Percentiles rank a stretch among this genome's conserved stretches.
Evolutionary conservation across 1,140 invertebrate species (phyloP).

Genomic region (Homarus americanus): DNA sequence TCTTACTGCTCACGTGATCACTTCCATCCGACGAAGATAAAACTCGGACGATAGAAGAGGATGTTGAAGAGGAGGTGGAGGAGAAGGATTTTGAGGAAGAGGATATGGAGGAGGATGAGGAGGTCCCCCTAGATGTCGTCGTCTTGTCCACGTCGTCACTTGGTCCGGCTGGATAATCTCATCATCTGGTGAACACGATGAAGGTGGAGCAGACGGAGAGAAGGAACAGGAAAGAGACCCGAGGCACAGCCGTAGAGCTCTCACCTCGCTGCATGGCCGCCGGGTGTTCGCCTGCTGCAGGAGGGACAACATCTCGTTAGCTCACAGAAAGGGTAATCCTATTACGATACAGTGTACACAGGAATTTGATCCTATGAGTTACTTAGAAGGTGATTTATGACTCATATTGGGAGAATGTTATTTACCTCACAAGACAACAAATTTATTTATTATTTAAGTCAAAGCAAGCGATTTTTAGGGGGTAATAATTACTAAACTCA

Average conservation of each 20-base stretch:
- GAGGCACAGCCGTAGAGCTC: conserved; percentile 47
- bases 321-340: neutral
- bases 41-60: too few species aligned
- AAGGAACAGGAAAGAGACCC: conserved; percentile 49
- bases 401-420: too few species aligned
- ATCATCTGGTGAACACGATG: conserved; percentile 62
- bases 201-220: conserved; percentile 35
- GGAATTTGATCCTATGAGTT: too few species aligned
- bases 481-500: too few species aligned
- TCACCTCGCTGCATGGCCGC: conserved; percentile 59
- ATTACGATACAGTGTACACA: too few species aligned
- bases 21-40: too few species aligned
- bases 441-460: too few species aligned
- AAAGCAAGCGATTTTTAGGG: too few species aligned
- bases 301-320: neutral
- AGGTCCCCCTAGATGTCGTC: conserved; percentile 2
- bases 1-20: too few species aligned
- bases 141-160: neutral
- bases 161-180: neutral
- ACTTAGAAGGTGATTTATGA: too few species aligned
- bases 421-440: too few species aligned
- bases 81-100: neutral
- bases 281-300: conserved; percentile 45
- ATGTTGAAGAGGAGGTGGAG: too few species aligned
- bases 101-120: neutral